phyloP scores from a whole-genome alignment of 1,140 invertebrate genomes.

The Gonioctena quinquepunctata region DNA sequence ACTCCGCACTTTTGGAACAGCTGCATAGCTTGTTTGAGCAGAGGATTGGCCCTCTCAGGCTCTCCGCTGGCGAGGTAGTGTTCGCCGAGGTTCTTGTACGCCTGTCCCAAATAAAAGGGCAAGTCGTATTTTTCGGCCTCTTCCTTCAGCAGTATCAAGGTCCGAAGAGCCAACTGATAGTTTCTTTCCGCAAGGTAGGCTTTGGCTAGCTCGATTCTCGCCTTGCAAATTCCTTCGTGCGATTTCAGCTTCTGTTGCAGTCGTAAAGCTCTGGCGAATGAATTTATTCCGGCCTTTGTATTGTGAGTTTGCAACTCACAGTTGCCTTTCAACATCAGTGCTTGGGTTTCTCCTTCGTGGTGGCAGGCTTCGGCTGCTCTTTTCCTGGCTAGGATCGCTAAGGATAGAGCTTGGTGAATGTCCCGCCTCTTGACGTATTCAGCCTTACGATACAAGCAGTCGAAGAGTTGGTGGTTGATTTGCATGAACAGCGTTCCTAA shows the following conservation, averaged over 20 bases:
- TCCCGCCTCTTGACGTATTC: conserved; percentile 46
- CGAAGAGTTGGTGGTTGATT: conserved; percentile 57
- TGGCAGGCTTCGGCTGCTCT: conserved; percentile 58
- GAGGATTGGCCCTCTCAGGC: conserved; percentile 42
- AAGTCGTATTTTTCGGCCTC: conserved; percentile 41
- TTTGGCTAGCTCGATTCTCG: conserved; percentile 57
- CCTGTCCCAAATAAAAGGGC: conserved; percentile 42
- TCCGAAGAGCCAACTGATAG: conserved; percentile 31
- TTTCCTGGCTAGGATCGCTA: conserved; percentile 57
- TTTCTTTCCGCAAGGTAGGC: conserved; percentile 45
- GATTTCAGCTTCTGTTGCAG: conserved; percentile 54
- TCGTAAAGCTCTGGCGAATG: conserved; percentile 56
- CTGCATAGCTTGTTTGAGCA: conserved; percentile 42
- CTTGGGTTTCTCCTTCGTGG: conserved; percentile 55
- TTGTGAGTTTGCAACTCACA: conserved; percentile 57
- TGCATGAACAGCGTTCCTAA: conserved; percentile 58
- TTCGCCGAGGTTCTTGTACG: conserved; percentile 48
- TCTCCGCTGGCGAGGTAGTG: conserved; percentile 44
- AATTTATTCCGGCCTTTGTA: conserved; percentile 56
- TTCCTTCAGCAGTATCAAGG: conserved; percentile 38
- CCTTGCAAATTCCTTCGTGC: conserved; percentile 57
- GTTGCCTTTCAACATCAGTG: conserved; percentile 57
- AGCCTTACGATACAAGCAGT: conserved; percentile 56
- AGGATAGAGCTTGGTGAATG: conserved; percentile 54
- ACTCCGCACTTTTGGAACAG: conserved; percentile 42